Conservation (phyloP, 2,113 vertebrate genomes). For the Nyctibius bracteatus region DNA sequence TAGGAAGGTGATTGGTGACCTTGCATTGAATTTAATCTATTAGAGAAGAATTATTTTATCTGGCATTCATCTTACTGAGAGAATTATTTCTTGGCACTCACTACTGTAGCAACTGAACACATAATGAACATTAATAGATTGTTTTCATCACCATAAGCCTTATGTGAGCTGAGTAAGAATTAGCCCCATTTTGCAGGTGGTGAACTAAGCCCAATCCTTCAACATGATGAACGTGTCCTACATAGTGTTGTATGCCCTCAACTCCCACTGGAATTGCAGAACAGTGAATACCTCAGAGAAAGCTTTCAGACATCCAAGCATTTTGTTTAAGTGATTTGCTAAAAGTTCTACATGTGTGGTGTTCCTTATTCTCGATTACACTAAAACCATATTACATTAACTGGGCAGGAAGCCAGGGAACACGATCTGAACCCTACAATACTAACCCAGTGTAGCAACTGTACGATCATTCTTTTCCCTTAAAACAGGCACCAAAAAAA, state of each 20-base stretch:
- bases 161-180: conserved; percentile 50
- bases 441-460: not conserved
- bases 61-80: conserved; percentile 25
- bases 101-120: conserved; percentile 35
- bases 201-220: conserved; percentile 47
- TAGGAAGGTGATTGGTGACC: conserved; percentile 23
- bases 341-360: not conserved
- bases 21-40: conserved; percentile 37
- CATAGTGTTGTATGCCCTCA: not conserved
- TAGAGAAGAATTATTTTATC: conserved; percentile 53
- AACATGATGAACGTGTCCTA: conserved; percentile 17
- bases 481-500: not conserved
- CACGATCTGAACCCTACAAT: not conserved
- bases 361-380: conserved; percentile 22
- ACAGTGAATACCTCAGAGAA: conserved; percentile 15
- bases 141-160: conserved; percentile 51
- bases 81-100: conserved; percentile 48
- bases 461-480: not conserved
- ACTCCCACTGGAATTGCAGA: conserved; percentile 1
- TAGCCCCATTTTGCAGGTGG: conserved; percentile 45
- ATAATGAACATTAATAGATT: conserved; percentile 67
- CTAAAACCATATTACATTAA: conserved; percentile 14
- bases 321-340: conserved; percentile 38
- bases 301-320: conserved; percentile 30
- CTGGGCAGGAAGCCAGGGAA: conserved; percentile 26